A percentile compares a stretch with the other conserved stretches of the same genome.
Evolutionary conservation across 2,888 invertebrate genomes (phyloP).

Genomic region (Orthosia incerta): DNA sequence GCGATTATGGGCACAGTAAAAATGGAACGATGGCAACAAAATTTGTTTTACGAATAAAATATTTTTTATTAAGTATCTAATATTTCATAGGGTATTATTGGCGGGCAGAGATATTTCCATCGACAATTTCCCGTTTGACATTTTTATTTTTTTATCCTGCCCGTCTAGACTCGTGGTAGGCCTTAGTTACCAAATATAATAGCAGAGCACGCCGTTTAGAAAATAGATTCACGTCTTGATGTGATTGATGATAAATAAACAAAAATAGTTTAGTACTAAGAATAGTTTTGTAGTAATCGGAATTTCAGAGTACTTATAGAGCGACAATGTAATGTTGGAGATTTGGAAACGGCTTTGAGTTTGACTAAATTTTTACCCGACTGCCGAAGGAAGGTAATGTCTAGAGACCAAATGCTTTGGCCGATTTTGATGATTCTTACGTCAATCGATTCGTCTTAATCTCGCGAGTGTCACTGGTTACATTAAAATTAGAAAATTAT

Average conservation of each 20-base stretch:
- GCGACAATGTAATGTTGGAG: background rate
- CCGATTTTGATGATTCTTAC: too few species aligned
- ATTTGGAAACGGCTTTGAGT: background rate
- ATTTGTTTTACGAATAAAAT: conserved; percentile 53
- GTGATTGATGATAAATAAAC: conserved; percentile 35
- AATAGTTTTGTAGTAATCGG: background rate
- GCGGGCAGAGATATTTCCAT: conserved; percentile 33
- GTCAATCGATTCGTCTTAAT: too few species aligned
- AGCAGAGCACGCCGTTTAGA: conserved; percentile 31
- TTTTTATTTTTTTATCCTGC: conserved; percentile 46
- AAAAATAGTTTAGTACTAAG: conserved; percentile 2
- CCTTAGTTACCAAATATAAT: conserved; percentile 46
- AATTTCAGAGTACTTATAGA: background rate
- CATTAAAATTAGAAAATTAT: too few species aligned
- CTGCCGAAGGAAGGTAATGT: too few species aligned
- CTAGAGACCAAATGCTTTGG: too few species aligned
- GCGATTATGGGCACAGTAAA: conserved; percentile 56
- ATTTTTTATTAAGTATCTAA: conserved; percentile 56
- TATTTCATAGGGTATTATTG: conserved; percentile 54
- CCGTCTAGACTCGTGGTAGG: conserved; percentile 52
- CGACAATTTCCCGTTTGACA: conserved; percentile 38
- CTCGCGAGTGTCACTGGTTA: too few species aligned
- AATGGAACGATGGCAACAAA: conserved; percentile 44
- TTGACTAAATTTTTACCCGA: too few species aligned
- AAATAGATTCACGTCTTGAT: conserved; percentile 40